These are phyloP conservation scores for Harpagifer antarcticus DNA, from an alignment of 2,797 vertebrate genomes.

Conservation along the genomic window DNA sequence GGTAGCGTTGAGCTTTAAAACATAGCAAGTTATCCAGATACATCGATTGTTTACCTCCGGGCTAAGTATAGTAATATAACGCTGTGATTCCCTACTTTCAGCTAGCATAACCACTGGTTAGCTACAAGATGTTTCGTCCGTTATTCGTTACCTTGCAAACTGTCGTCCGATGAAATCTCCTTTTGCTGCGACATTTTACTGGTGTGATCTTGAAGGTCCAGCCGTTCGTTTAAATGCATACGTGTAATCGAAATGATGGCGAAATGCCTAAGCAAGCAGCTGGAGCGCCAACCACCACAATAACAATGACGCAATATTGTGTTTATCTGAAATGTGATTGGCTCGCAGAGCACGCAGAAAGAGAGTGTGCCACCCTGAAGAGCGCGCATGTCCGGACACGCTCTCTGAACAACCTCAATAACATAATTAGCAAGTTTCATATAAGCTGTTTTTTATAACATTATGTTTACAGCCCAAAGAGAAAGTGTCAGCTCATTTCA, in stretches of 20 bases:
- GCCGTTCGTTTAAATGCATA: constrained; percentile 2
- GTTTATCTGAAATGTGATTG: constrained; percentile 76
- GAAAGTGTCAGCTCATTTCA: neutral
- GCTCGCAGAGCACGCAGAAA: constrained; percentile 32
- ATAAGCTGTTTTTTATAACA: neutral
- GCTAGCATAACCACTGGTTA: constrained; percentile 16
- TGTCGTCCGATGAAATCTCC: constrained; percentile 77
- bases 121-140: neutral
- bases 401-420: neutral
- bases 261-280: constrained; percentile 51
- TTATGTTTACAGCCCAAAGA: neutral
- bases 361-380: neutral
- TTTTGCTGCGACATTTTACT: constrained; percentile 76
- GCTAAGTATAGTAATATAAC: neutral
- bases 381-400: neutral
- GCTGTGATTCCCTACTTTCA: neutral
- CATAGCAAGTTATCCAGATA: neutral
- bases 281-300: constrained; percentile 57
- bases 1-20: neutral
- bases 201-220: neutral
- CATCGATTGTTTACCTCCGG: neutral
- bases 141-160: constrained; percentile 81
- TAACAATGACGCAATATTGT: constrained; percentile 80
- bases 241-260: constrained; percentile 38
- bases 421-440: neutral